Conservation (phyloP, 2,888 invertebrate species). For the Hemithea aestivaria region DNA sequence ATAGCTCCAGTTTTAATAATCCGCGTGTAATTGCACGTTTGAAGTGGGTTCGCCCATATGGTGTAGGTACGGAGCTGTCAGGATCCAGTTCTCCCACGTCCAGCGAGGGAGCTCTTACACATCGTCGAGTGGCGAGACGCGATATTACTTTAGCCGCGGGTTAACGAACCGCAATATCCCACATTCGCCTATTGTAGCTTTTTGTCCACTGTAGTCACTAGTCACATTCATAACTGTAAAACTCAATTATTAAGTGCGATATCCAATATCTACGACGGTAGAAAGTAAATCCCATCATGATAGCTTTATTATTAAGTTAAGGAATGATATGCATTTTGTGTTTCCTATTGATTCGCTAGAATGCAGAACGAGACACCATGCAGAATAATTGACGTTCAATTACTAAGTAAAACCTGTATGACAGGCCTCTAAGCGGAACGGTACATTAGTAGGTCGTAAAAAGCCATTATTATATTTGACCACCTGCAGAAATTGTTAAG, state of each 20-base stretch:
- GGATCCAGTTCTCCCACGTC: slow-evolving; percentile 72
- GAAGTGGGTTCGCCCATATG: slow-evolving; percentile 38
- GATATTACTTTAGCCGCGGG: slow-evolving; percentile 44
- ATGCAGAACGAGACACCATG: slow-evolving; percentile 22
- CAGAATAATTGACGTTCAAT: slow-evolving; percentile 28
- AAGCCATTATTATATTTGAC: slow-evolving; percentile 22
- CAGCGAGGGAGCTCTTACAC: slow-evolving; percentile 36
- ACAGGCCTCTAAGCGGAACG: slow-evolving; percentile 33
- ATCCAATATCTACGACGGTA: slow-evolving; percentile 9
- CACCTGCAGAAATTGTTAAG: slow-evolving; percentile 19
- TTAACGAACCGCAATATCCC: slow-evolving; percentile 55
- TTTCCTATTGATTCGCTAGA: slow-evolving; percentile 21
- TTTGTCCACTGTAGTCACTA: slow-evolving; percentile 27
- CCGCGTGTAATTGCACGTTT: slow-evolving; percentile 48
- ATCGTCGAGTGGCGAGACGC: slow-evolving; percentile 32
- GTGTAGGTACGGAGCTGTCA: slow-evolving; percentile 45
- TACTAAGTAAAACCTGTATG: slow-evolving; percentile 29
- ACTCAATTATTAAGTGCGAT: slow-evolving; percentile 13
- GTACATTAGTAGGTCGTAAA: slow-evolving; percentile 30
- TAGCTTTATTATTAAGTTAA: slow-evolving; percentile 20
- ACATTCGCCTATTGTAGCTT: slow-evolving; percentile 41
- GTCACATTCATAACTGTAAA: slow-evolving; percentile 35
- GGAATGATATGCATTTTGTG: slow-evolving; percentile 19
- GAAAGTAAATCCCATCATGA: slow-evolving; percentile 12
- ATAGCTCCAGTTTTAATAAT: slow-evolving; percentile 54